Conservation (phyloP, 2,113 vertebrate species). For the Bubalus kerabau region DNA sequence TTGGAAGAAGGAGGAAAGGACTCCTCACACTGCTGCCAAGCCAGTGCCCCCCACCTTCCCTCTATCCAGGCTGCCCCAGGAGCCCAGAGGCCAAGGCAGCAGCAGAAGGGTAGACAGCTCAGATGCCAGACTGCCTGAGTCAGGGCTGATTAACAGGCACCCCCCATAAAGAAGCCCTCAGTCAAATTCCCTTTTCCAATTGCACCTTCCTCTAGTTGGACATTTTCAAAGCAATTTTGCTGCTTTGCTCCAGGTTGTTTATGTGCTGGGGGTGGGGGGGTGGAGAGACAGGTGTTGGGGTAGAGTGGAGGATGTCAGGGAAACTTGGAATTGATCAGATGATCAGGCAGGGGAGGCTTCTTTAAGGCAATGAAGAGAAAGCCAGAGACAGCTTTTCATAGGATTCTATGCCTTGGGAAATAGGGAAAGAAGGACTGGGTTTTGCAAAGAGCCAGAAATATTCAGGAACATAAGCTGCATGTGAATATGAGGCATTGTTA, state of each 20-base stretch:
- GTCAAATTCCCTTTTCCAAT: not conserved
- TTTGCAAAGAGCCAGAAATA: slow-evolving; percentile 42
- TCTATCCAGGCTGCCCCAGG: not conserved
- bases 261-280: not conserved
- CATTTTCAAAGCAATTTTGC: slow-evolving; percentile 40
- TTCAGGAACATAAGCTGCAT: not conserved
- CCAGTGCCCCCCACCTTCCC: not conserved
- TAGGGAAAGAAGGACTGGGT: not conserved
- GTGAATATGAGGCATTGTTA: slow-evolving; percentile 47
- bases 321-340: not conserved
- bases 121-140: not conserved
- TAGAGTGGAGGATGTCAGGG: not conserved
- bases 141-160: not conserved
- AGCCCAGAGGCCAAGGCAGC: not conserved
- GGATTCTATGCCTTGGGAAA: not conserved
- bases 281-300: not conserved
- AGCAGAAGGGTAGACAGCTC: not conserved
- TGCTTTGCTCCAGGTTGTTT: not conserved
- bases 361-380: not conserved
- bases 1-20: not conserved
- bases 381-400: not conserved
- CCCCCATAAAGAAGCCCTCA: not conserved
- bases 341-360: not conserved
- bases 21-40: not conserved
- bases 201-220: not conserved